Percentiles rank a stretch among this genome's conserved stretches.
These are phyloP conservation scores for Eilema caniola DNA, from an alignment of 2,888 invertebrate genomes.

Conservation along the genomic window DNA sequence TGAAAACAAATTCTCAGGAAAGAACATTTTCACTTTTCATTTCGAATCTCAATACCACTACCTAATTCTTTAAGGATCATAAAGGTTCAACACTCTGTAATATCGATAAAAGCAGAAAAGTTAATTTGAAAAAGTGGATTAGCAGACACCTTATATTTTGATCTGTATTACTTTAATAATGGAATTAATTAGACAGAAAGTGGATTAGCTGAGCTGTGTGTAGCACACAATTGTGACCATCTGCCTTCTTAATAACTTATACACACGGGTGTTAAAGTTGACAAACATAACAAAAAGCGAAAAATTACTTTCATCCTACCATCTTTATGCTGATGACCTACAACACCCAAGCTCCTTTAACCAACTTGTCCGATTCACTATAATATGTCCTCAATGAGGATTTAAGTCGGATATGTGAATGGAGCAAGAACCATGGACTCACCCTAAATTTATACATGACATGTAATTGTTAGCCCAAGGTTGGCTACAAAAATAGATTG, in stretches of 20 bases:
- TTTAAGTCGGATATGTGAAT: too few relatives aligned
- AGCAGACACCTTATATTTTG: slow-evolving; percentile 60
- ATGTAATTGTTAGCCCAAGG: too few relatives aligned
- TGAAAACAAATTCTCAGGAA: neutral
- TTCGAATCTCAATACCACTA: neutral
- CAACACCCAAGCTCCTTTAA: too few relatives aligned
- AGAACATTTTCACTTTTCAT: neutral
- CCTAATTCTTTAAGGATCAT: slow-evolving; percentile 17
- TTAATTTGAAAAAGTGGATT: slow-evolving; percentile 42
- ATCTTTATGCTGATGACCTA: too few relatives aligned
- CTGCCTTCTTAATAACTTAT: slow-evolving; percentile 64
- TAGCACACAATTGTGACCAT: slow-evolving; percentile 73
- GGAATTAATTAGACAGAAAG: slow-evolving; percentile 75
- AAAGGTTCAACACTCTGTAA: slow-evolving; percentile 25
- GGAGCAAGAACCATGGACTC: too few relatives aligned
- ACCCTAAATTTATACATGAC: too few relatives aligned
- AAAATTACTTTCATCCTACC: too few relatives aligned
- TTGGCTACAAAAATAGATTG: too few relatives aligned
- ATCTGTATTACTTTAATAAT: slow-evolving; percentile 67
- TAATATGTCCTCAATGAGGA: too few relatives aligned
- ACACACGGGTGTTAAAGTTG: slow-evolving; percentile 33
- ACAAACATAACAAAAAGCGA: neutral
- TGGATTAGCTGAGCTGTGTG: slow-evolving; percentile 71
- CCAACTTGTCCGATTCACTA: too few relatives aligned
- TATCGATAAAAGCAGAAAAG: slow-evolving; percentile 23